Conservation (phyloP, 2,113 vertebrate genomes). For the Circaetus gallicus region DNA sequence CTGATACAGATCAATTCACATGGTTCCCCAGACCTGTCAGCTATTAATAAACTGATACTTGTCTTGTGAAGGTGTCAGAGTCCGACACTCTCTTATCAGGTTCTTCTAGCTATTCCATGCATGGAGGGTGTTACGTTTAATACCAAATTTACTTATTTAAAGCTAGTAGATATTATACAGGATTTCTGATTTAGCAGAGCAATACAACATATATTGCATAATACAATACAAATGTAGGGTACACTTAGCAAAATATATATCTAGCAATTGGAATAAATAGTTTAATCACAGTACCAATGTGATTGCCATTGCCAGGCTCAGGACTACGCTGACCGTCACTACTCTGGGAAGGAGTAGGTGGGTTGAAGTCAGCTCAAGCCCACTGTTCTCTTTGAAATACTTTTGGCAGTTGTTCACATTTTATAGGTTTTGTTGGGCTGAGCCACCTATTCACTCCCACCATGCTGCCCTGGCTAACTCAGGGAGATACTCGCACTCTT, state of each 20-base stretch:
- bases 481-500: too few species aligned
- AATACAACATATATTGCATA: not conserved
- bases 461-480: not conserved
- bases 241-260: not conserved
- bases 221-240: not conserved
- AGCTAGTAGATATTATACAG: not conserved
- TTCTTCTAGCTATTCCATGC: not conserved
- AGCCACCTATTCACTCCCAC: not conserved
- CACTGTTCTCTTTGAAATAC: not conserved
- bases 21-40: not conserved
- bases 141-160: not conserved
- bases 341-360: fast-evolving
- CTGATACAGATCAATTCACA: not conserved
- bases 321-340: fast-evolving
- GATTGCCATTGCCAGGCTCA: not conserved
- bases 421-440: not conserved
- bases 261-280: not conserved
- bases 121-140: not conserved
- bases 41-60: not conserved
- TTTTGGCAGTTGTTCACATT: not conserved
- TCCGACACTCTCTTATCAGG: not conserved
- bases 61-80: not conserved
- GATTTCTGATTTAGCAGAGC: not conserved
- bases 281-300: not conserved
- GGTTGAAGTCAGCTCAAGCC: not conserved